These are phyloP conservation scores for Notarius lentiginosus DNA, from an alignment of 2,113 vertebrate species.

Conservation along the genomic window DNA sequence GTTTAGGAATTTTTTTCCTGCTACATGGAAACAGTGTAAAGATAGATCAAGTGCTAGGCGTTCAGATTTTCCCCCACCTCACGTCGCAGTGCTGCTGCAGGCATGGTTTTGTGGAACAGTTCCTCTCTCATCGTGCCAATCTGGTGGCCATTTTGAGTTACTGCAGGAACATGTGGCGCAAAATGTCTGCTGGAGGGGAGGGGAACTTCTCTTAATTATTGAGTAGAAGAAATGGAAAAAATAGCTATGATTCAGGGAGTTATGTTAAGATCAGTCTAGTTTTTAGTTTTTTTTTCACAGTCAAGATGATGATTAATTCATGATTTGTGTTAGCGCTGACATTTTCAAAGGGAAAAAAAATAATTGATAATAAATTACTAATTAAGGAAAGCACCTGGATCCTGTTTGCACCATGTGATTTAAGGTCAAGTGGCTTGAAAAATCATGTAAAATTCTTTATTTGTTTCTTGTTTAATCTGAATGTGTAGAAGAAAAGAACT, in stretches of 20 bases:
- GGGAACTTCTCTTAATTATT: not conserved
- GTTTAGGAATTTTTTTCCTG: not conserved
- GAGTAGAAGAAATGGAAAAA: not conserved
- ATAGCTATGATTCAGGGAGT: not conserved
- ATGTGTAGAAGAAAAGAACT: not conserved
- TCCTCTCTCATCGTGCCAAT: not conserved
- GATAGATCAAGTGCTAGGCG: not conserved
- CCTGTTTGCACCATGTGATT: constrained; percentile 5
- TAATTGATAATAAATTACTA: not conserved
- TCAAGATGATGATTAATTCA: not conserved
- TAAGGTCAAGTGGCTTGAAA: not conserved
- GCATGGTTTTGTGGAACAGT: constrained; percentile 17
- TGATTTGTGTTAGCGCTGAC: not conserved
- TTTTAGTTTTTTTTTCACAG: not conserved
- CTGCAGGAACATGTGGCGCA: constrained; percentile 14
- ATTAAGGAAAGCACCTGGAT: constrained; percentile 17
- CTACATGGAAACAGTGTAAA: not conserved
- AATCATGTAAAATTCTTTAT: not conserved
- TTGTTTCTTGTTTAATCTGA: not conserved
- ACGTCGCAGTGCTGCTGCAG: constrained; percentile 1
- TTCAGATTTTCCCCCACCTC: not conserved
- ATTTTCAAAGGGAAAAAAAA: not conserved
- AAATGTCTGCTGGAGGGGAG: constrained; percentile 23
- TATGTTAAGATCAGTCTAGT: not conserved
- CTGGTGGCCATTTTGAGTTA: constrained; percentile 54